A percentile compares a stretch with the other conserved stretches of the same genome.
Evolutionary conservation across 1,140 invertebrate species (phyloP).

Genomic region (Drosophila lacteicornis): DNA sequence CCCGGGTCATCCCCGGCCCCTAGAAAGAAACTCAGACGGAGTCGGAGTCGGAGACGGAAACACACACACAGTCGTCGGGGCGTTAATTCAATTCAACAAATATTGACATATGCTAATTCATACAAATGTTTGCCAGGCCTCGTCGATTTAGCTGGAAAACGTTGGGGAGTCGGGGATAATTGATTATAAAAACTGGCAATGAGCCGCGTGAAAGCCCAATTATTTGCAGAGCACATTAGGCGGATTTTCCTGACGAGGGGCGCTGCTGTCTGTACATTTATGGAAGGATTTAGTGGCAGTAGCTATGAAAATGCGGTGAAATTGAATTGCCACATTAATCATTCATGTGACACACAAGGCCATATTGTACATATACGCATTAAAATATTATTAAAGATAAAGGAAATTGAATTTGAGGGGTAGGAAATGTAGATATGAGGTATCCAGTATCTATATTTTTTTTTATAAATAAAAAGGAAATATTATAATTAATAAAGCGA

Average conservation of each 20-base stretch:
- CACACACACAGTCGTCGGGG: conserved; percentile 29
- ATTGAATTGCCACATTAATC: conserved; percentile 60
- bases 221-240: conserved; percentile 75
- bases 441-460: no score
- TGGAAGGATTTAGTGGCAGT: conserved; percentile 52
- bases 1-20: conserved; percentile 2
- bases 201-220: conserved; percentile 79
- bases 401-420: no score
- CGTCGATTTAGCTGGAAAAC: conserved; percentile 5
- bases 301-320: conserved; percentile 17
- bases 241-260: conserved; percentile 46
- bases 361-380: background rate
- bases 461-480: no score
- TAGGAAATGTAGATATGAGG: no score
- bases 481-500: no score
- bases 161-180: conserved; percentile 51
- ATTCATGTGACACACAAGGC: conserved; percentile 12
- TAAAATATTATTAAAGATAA: no score
- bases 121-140: conserved; percentile 71
- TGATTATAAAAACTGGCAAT: conserved; percentile 82
- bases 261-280: conserved; percentile 37
- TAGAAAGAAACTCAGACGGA: conserved; percentile 13
- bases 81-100: conserved; percentile 84
- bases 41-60: background rate
- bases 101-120: conserved; percentile 83